Evolutionary conservation across 2,797 vertebrate genomes (phyloP), one percentile per base, ranked within the genome.

Genomic region (Alosa sapidissima): DNA sequence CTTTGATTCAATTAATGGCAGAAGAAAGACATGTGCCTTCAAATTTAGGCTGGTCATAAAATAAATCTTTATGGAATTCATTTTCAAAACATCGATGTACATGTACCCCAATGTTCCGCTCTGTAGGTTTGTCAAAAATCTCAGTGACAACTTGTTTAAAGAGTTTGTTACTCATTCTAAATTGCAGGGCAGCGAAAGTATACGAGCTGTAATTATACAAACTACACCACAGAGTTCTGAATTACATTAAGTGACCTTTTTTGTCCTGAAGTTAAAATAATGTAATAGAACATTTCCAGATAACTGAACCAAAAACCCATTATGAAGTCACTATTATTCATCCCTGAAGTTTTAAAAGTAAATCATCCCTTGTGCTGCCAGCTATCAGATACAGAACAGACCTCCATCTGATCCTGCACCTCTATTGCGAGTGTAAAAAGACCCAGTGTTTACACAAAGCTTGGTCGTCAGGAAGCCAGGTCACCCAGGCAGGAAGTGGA

Each of bases 401-500:
- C 72, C 16, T 45, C 36, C 16, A 47, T 41, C 72, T 78, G 41
- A 78, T 78, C 72, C 14, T 21, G 1, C 41, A 19, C 72, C 19
- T 47, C 36, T 45, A 47, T 47, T 78, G 72, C 36, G 7, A 78
- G 75, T 83, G 24, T 84, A 82, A 83, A 84, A 33, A 58, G 72
- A 47, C 45, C 51, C 45, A 81, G 9, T 82, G 62, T 54, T 75
- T 82, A 81, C 10, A 33, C 48, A 84, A 7, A 14, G 83, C 72
- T 48, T 86, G 78, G 28, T 84, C 52, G 58, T 82, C 3, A 82
- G 72, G 78, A 85, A 82, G 65, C 36, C 21, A 85, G 58, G 82
- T 85, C 81, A 88, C 54, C 75, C 72, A 85, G 48, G 81, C 68
- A 47, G 51, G 68, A 81, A 82, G 81, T 33, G 11, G 28, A 81